Base-by-base conservation (phyloP, 1,140 invertebrate species). In the Anoplolepis gracilipes region DNA sequence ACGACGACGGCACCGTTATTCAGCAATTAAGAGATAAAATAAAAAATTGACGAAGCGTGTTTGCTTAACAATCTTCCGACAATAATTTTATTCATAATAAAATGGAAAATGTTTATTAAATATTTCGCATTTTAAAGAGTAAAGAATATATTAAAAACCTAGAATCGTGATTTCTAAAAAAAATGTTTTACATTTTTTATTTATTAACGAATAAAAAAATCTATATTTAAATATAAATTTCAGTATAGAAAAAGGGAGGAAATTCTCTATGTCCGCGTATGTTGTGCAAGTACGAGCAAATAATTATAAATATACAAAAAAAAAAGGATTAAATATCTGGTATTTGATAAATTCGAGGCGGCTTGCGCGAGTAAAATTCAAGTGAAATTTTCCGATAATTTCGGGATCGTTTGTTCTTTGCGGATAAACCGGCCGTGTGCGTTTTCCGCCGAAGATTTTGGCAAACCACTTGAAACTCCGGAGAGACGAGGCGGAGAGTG, bases 11-110 rank as follows among this genome's bases (percentile, higher is more conserved):
- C 64, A 57, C 61, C 67, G 84, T 65, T 73, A 85, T 59, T 39
- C 61, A 67, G 30, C 84, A 89, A 89, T 89, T 88, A 89, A 88
- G 85, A 78, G 22, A n/a, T n/a, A n/a, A n/a, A n/a, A n/a, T 70
- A 57, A 85, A 22, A 82, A 73, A 82, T 25, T n/a, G 8, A 59
- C 25, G 28, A 42, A 42, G 19, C 53, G 19, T 57, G n/a, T 53
- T n/a, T n/a, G 22, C 33, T 16, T 55, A 39, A 55, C 30, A 33
- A 82, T 61, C 67, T n/a, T 33, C 6, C 22, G 16, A 53, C 8
- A 36, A 16, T 19, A 67, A 8, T 11, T 42, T 73, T 59, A 13
- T 59, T 73, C 19, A 16, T 16, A 59, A 30, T 28, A 28, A 70
- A 5, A 10, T 36, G 4, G 0, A 33, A 72, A 72, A 13, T 67